Evolutionary conservation across 2,113 vertebrate species (phyloP).

Genomic region (Melanocharis versteri): DNA sequence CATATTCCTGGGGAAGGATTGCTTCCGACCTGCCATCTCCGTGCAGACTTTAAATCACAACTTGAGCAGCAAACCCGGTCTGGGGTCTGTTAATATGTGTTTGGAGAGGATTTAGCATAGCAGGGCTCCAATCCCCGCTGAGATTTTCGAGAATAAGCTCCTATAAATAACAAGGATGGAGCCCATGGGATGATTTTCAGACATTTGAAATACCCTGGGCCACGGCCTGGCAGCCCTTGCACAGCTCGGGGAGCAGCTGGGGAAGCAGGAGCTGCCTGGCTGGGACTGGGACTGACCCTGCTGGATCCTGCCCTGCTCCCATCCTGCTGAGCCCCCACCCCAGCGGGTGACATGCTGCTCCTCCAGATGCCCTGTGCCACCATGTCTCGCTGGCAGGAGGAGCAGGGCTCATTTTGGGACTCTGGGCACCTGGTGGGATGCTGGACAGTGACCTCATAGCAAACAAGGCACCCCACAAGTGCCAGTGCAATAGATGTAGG

Average conservation of each 20-base stretch:
- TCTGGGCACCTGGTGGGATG: background rate
- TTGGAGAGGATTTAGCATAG: conserved; percentile 5
- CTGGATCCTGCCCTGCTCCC: background rate
- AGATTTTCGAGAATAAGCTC: background rate
- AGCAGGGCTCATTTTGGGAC: accelerated
- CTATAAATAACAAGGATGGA: background rate
- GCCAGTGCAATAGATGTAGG: accelerated
- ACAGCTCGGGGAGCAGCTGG: background rate
- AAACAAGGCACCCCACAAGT: too few species aligned
- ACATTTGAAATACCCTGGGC: background rate
- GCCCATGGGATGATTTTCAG: background rate
- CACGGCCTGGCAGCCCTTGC: accelerated
- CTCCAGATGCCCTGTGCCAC: background rate
- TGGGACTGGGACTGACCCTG: background rate
- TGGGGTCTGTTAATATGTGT: background rate
- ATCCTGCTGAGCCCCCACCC: background rate
- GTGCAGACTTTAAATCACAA: background rate
- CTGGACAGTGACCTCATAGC: accelerated
- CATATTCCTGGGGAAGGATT: background rate
- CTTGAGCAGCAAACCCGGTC: background rate
- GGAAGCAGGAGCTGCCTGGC: background rate
- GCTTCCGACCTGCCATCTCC: background rate
- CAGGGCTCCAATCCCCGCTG: background rate
- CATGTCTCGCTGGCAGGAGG: accelerated
- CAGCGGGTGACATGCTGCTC: accelerated